Evolutionary conservation across 2,797 vertebrate species (phyloP), one percentile per base, ranked within the genome.

Genomic region (Hypotaenidia okinawae): DNA sequence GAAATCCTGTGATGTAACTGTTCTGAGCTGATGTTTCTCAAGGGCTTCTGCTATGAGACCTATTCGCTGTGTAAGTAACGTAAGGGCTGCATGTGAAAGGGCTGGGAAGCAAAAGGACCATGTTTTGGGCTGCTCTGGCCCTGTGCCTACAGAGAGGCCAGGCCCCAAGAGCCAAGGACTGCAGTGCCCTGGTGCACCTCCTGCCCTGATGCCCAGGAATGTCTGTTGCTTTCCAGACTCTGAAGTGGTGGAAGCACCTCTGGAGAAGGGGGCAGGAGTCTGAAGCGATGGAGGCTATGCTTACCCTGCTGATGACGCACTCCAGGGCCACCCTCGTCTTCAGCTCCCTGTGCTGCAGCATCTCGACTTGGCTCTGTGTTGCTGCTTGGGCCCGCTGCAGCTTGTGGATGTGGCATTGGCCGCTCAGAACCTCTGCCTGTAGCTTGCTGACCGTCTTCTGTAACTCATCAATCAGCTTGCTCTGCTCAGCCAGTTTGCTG

Each of bases 251-350:
- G 59, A 19, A 11, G 58, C 5, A 16, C 47, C 49, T 72, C 28
- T 32, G 13, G 23, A 5, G 81, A 32, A 22, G 43, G 25, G 37
- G 52, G 63, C 9, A 30, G 74, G 62, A 23, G 35, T 13, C 33
- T 55, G 83, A n/a, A 19, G 58, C 4, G 32, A 16, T 19, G 49
- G 37, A 7, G 61, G 28, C 24, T 13, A 1, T 0, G 0, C 66
- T 95, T 97, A 98, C 97, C 96, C 93, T 84, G 90, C 91, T 85
- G 67, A 92, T 96, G 39, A 94, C 0, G 13, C 58, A 14, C 47
- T 98, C 96, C n/a, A 98, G 96, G 11, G 90, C 86, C 95, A 98
- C 97, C 1, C 73, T 94, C 4, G 93, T 61, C 59, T 97, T 97
- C 93, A 97, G 97, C 85, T 98, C 97, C 0, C 32, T 84, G 23